Percentiles rank a stretch among this genome's conserved stretches.
phyloP scores from a whole-genome alignment of 1,140 invertebrate genomes.

The Ganaspis sp. region DNA sequence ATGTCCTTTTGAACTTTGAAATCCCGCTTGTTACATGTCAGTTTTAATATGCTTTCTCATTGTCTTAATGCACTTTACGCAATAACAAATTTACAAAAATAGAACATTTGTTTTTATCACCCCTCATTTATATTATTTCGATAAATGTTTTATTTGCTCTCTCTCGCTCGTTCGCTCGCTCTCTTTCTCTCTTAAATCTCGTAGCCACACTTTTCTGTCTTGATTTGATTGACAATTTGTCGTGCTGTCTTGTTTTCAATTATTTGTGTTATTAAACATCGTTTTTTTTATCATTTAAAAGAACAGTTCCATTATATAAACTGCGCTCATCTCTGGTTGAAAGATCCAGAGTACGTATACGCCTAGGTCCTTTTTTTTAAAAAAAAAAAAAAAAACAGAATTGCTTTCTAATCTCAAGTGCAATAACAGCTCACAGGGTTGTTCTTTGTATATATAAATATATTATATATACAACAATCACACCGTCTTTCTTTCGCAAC shows the following conservation, averaged over 20 bases:
- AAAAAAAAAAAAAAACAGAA: too few relatives aligned
- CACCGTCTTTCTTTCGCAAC: conserved; percentile 51
- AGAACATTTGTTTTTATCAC: conserved; percentile 73
- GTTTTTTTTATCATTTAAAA: conserved; percentile 47
- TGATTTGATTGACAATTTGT: conserved; percentile 47
- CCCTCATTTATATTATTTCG: conserved; percentile 68
- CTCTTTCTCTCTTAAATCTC: conserved; percentile 49
- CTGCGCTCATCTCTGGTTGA: not conserved
- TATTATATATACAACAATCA: conserved; percentile 47
- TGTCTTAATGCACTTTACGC: conserved; percentile 74
- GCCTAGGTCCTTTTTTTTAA: conserved; percentile 42
- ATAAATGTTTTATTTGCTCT: conserved; percentile 63
- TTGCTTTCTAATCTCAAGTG: conserved; percentile 45
- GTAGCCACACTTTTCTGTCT: conserved; percentile 47
- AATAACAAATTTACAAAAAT: conserved; percentile 77
- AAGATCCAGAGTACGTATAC: too few relatives aligned
- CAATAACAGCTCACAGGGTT: conserved; percentile 40
- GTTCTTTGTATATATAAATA: conserved; percentile 57
- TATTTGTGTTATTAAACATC: conserved; percentile 30
- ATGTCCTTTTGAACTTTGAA: conserved; percentile 1
- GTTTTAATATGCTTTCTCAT: conserved; percentile 71
- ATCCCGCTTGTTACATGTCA: conserved; percentile 35
- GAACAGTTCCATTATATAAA: conserved; percentile 35
- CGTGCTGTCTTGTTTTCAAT: conserved; percentile 58
- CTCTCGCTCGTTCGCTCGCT: conserved; percentile 40